phyloP scores from a whole-genome alignment of 2,113 vertebrate genomes.

The Myanophis thanlyinensis region DNA sequence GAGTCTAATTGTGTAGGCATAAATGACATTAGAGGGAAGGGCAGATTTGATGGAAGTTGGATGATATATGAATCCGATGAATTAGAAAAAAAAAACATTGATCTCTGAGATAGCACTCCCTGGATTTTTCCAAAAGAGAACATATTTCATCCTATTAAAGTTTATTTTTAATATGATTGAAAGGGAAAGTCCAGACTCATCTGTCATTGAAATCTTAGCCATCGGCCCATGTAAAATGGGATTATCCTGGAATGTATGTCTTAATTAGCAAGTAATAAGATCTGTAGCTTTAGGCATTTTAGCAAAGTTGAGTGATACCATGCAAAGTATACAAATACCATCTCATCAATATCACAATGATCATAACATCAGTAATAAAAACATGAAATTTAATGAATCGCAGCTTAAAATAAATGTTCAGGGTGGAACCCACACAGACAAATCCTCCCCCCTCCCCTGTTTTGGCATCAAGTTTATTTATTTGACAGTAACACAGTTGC shows the following conservation, averaged over 20 bases:
- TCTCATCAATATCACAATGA: constrained; percentile 35
- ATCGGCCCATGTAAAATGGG: background rate
- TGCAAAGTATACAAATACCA: background rate
- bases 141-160: background rate
- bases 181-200: background rate
- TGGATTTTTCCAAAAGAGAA: background rate
- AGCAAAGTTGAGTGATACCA: background rate
- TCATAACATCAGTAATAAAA: constrained; percentile 44
- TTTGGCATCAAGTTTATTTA: constrained; percentile 80
- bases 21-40: background rate
- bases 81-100: too few species aligned
- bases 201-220: background rate
- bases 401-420: constrained; percentile 75
- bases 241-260: background rate
- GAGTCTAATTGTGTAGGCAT: background rate
- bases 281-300: background rate
- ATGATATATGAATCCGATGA: background rate
- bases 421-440: constrained; percentile 53
- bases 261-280: background rate
- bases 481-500: constrained; percentile 78
- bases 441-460: constrained; percentile 52
- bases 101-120: background rate
- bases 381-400: constrained; percentile 60
- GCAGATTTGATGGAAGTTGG: background rate
- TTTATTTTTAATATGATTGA: background rate